Evolutionary conservation across 2,888 invertebrate species (phyloP), one percentile per base, ranked within the genome.

Genomic region (Masnerella sp.): DNA sequence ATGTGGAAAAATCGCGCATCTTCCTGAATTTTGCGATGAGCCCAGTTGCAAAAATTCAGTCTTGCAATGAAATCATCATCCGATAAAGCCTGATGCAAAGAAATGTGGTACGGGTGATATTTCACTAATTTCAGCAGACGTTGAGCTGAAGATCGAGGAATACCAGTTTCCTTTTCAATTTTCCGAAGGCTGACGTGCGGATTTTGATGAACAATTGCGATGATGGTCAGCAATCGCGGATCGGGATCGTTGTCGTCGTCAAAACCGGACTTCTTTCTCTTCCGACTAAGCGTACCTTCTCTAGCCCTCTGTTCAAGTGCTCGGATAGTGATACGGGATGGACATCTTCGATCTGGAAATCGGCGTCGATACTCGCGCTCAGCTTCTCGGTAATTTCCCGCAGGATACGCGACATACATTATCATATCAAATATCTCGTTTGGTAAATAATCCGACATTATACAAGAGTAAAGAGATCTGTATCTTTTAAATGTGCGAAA

Each of bases 1-100:
- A 47, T 40, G 5, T 58, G 2, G 34, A 76, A 72, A 25, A 76
- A 77, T 11, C 51, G 45, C 2, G 59, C 64, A 52, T 75, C 68
- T 14, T 38, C 38, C 2, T 25, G 25, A 25, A 72, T 45, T 38
- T 61, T 40, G 5, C 7, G 18, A 17, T 17, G 42, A 25, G 62
- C 61, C 68, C 73, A 73, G 17, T 61, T 40, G 51, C 65, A 62
- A 54, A 72, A 72, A 5, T 32, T 34, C 11, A 49, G 18, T 34
- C 49, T 38, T 18, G 22, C 30, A 18, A 17, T 25, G 17, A 40
- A 51, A 36, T 54, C 64, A 7, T 42, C n/a, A 14, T 12, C 3
- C 8, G 15, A 25, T 28, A 69, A 58, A 8, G 56, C 36, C 30
- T 74, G 64, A 5, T 32, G 32, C 25, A 74, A 40, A 1, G 42